Percentiles rank a stretch among this genome's conserved stretches.
Evolutionary conservation across 2,888 invertebrate species (phyloP).

Genomic region (Chloroclystis v-ata): DNA sequence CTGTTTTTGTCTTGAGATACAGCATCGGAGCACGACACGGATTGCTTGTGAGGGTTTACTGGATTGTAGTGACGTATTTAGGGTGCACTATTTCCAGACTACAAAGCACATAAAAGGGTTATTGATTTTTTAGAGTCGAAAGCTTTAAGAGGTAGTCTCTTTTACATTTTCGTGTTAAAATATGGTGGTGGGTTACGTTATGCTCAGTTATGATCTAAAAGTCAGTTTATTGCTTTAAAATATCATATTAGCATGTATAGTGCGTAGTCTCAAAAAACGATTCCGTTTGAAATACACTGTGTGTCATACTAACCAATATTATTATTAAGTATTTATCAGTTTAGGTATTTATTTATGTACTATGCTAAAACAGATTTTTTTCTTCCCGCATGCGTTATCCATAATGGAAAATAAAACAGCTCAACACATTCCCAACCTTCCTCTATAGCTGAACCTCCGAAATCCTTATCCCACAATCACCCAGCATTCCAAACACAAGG

Average conservation of each 20-base stretch:
- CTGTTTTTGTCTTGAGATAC: slow-evolving; percentile 40
- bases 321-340: slow-evolving; percentile 1
- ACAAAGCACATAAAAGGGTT: slow-evolving; percentile 29
- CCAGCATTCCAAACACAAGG: slow-evolving; percentile 79
- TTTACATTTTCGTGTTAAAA: too few relatives aligned
- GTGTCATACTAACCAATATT: slow-evolving; percentile 42
- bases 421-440: slow-evolving; percentile 77
- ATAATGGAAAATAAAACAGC: slow-evolving; percentile 63
- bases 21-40: slow-evolving; percentile 48
- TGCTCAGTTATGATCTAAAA: too few relatives aligned
- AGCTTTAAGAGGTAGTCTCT: slow-evolving; percentile 1
- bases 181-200: slow-evolving; percentile 22
- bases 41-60: slow-evolving; percentile 43
- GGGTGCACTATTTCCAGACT: slow-evolving; percentile 40
- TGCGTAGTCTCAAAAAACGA: slow-evolving; percentile 32
- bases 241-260: slow-evolving; percentile 37
- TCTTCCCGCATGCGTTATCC: slow-evolving; percentile 66
- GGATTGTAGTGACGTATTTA: slow-evolving; percentile 43
- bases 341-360: not conserved
- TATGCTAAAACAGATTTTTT: slow-evolving; percentile 48
- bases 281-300: slow-evolving; percentile 30
- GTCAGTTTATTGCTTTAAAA: too few relatives aligned
- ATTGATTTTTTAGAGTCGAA: slow-evolving; percentile 19
- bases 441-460: slow-evolving; percentile 71
- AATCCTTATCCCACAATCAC: slow-evolving; percentile 73